Evolutionary conservation across 2,888 invertebrate species (phyloP), one percentile per base, ranked within the genome.

Genomic region (Drosophila anomalata): DNA sequence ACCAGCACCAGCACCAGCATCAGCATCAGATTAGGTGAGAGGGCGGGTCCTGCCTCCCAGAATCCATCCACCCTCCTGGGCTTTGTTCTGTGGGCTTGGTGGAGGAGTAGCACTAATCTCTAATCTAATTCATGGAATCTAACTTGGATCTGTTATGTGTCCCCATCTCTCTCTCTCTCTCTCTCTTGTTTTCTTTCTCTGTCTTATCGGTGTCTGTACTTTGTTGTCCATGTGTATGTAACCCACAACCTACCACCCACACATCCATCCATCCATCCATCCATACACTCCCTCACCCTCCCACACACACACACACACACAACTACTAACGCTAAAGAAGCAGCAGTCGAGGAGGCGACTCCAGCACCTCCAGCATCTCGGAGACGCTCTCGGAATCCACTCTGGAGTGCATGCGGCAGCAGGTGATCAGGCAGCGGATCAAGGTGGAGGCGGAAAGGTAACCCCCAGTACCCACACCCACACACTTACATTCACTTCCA

Each of bases 361-460:
- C 61, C 53, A 44, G 54, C 24, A 46, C 33, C 17, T 41, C 41
- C 17, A 42, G 17, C 47, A 62, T 62, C 41, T 61, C 61, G 61
- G 95, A 95, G 92, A 94, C 94, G 92, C 93, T 96, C 90, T 95
- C 96, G 92, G 95, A 96, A 92, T 95, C 95, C 90, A 95, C 95
- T 92, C 95, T 96, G 92, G 95, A 95, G 87, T 95, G 95, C 93
- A 96, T 96, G 95, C 94, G 96, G 91, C 93, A 95, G 90, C 95
- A 95, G 92, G 96, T 96, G 90, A 94, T 94, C 92, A 94, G 94
- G 91, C 96, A 96, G 92, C 94, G 95, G 90, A 94, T 94, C 92
- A 96, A 96, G 93, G 95, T 95, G 89, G 95, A 95, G 92, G 95
- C 95, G 92, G 96, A 96, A 94, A 96, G 95, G 96, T 96, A 94